Evolutionary conservation across 92 coral and sea anemone genomes (phyloP).

Genomic region (Palythoa heliodiscus): DNA sequence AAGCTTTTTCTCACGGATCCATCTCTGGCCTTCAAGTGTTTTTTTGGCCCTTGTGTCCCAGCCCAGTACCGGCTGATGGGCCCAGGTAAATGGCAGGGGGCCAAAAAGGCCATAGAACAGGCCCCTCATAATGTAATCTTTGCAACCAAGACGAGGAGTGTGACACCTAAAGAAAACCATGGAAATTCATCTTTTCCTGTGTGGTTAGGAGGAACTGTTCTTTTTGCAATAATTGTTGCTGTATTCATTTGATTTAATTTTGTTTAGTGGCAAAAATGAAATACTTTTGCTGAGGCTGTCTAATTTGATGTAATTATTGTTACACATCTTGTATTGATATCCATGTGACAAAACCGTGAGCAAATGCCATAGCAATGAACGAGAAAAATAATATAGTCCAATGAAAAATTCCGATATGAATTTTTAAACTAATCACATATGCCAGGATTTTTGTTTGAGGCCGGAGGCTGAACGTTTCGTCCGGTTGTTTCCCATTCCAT

Average conservation of each 20-base stretch:
- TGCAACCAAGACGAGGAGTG: slow-evolving; percentile 13
- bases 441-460: too few relatives aligned
- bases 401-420: too few relatives aligned
- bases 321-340: too few relatives aligned
- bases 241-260: background rate
- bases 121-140: slow-evolving; percentile 11
- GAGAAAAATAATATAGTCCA: too few relatives aligned
- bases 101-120: slow-evolving; percentile 71
- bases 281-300: too few relatives aligned
- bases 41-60: slow-evolving; percentile 79
- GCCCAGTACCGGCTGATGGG: slow-evolving; percentile 92
- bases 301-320: too few relatives aligned
- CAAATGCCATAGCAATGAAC: too few relatives aligned
- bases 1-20: slow-evolving; percentile 76
- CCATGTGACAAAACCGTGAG: too few relatives aligned
- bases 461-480: too few relatives aligned
- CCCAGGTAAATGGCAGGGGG: slow-evolving; percentile 84
- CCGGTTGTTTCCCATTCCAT: too few relatives aligned
- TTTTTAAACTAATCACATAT: too few relatives aligned
- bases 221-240: background rate
- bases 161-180: background rate
- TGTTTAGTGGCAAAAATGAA: background rate
- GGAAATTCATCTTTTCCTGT: background rate
- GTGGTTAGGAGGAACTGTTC: background rate
- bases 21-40: slow-evolving; percentile 69